Evolutionary conservation across 2,888 invertebrate genomes (phyloP).

Genomic region (Xanthia icteritia): DNA sequence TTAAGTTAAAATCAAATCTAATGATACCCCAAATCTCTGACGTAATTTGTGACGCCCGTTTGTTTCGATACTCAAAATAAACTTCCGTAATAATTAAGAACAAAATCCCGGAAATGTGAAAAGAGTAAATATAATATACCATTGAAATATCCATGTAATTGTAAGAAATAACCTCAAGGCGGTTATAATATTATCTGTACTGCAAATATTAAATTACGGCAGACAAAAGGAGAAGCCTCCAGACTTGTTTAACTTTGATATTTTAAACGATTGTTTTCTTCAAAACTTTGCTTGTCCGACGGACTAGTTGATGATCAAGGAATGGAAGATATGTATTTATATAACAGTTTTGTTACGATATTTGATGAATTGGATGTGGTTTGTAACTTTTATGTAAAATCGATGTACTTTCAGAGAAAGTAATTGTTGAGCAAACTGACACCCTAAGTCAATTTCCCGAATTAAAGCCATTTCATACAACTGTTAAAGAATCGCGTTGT

Average conservation of each 20-base stretch:
- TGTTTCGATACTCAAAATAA: constrained; percentile 1
- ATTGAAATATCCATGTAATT: constrained; percentile 13
- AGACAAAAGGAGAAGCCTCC: constrained; percentile 38
- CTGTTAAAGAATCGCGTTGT: neutral
- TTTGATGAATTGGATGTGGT: neutral
- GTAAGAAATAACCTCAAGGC: constrained; percentile 9
- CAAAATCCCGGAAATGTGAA: neutral
- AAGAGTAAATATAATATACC: neutral
- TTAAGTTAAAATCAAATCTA: neutral
- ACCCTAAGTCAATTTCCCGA: neutral
- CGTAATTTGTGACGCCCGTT: neutral
- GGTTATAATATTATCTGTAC: constrained; percentile 13
- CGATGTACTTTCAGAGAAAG: neutral
- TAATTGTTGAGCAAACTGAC: neutral
- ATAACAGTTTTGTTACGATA: neutral
- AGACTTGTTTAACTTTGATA: constrained; percentile 56
- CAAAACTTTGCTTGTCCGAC: constrained; percentile 49
- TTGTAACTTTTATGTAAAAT: neutral
- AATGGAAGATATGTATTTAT: constrained; percentile 13
- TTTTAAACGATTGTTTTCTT: constrained; percentile 59
- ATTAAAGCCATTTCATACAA: neutral
- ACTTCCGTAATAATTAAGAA: constrained; percentile 5
- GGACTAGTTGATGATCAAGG: constrained; percentile 41
- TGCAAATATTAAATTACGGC: constrained; percentile 44
- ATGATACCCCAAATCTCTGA: neutral